phyloP scores from a whole-genome alignment of 2,113 vertebrate species.

The Pycnonotus jocosus region DNA sequence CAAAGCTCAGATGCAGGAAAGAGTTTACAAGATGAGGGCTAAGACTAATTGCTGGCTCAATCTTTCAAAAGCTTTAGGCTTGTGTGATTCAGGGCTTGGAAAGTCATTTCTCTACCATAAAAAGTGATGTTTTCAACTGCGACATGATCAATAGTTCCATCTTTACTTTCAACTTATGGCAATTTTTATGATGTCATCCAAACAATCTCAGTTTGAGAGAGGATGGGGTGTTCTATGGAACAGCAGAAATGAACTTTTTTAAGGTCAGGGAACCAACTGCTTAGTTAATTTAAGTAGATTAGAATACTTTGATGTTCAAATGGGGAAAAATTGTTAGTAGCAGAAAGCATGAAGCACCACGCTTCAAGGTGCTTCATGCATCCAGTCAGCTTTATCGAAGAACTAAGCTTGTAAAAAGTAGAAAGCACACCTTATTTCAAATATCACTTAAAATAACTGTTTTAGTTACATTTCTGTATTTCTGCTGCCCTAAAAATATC shows the following conservation, averaged over 20 bases:
- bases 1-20: background rate
- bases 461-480: background rate
- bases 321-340: background rate
- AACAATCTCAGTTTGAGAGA: background rate
- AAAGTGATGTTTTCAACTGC: background rate
- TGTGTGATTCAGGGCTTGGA: background rate
- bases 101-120: background rate
- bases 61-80: background rate
- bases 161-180: background rate
- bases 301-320: background rate
- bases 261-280: background rate
- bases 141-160: background rate
- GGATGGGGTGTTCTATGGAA: background rate
- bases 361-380: background rate
- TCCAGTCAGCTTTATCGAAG: background rate
- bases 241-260: background rate
- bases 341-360: background rate
- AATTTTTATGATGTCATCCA: background rate
- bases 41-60: background rate
- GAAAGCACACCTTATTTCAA: background rate
- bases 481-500: constrained; percentile 44
- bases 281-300: background rate
- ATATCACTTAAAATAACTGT: background rate
- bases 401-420: background rate
- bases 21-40: background rate